Base-by-base conservation (phyloP, 2,888 invertebrate genomes). In the Dryocosmus kuriphilus region DNA sequence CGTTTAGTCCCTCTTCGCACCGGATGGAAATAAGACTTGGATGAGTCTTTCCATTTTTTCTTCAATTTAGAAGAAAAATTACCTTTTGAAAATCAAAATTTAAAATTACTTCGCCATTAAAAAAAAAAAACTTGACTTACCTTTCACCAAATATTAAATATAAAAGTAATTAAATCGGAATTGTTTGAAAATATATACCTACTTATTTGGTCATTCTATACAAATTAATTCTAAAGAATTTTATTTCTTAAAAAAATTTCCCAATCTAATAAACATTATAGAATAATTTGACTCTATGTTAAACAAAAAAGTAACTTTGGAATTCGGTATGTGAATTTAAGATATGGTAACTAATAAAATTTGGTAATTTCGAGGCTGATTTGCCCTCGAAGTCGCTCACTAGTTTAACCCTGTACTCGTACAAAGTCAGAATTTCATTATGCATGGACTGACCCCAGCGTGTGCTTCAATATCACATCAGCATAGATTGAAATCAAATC, bases 381-480 rank as follows among this genome's bases (percentile, higher is more conserved):
- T 57, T 57, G 57, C 57, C 24, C 57, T 57, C 57, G 57, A 24
- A 75, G 27, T 27, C 22, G 27, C 19, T 46, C 51, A 71, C 22
- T 32, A 35, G 75, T 65, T 74, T 63, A 63, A 71, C 77, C 51
- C 61, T 71, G 77, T 76, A 55, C 35, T 22, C 73, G 62, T 78
- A 78, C 79, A 78, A 78, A 79, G 76, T 81, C 75, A 77, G 80
- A 86, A 85, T 86, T 84, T 86, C 83, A 88, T 88, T 87, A 87
- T 88, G 85, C 86, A 88, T 88, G 84, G 80, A 81, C 83, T 88
- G 86, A 88, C 88, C 86, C 82, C 80, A 78, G 85, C 84, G 86
- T 86, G 84, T 85, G 83, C 81, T 84, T 77, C 85, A 80, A 85
- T 83, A 77, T 80, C 74, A 83, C 84, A 86, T 89, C 87, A 87